These are phyloP conservation scores for Chiridota heheva DNA, from an alignment of 35 echinoderm and acorn worm species.

Conservation along the genomic window DNA sequence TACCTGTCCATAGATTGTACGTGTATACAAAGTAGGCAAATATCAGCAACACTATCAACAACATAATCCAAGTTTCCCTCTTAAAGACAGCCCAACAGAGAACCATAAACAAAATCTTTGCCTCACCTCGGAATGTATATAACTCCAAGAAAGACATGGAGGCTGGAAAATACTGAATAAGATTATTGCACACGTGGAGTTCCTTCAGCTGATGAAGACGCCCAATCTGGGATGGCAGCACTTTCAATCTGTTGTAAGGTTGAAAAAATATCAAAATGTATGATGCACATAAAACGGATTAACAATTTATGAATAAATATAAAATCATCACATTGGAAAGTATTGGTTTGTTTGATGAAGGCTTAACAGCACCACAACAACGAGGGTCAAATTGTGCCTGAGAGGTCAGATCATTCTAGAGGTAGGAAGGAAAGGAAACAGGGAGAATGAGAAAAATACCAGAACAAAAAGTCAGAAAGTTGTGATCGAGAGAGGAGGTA, in stretches of 20 bases:
- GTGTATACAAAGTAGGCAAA: background rate
- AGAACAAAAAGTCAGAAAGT: too few relatives aligned
- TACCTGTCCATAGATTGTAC: background rate
- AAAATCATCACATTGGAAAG: too few relatives aligned
- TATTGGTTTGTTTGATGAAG: too few relatives aligned
- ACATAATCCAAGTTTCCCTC: too few relatives aligned
- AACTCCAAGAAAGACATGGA: conserved; percentile 90
- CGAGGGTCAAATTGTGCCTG: too few relatives aligned
- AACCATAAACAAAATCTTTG: background rate
- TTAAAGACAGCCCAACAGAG: background rate
- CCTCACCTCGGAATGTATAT: conserved; percentile 98
- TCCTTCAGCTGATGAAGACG: conserved; percentile 90
- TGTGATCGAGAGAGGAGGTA: too few relatives aligned
- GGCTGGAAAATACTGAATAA: conserved; percentile 87
- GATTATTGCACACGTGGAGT: conserved; percentile 95
- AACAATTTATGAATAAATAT: too few relatives aligned
- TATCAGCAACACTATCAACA: background rate
- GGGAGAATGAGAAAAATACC: too few relatives aligned
- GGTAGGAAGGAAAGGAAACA: too few relatives aligned
- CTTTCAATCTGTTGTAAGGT: conserved; percentile 61
- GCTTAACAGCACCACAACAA: too few relatives aligned
- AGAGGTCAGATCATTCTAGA: too few relatives aligned
- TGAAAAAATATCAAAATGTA: background rate
- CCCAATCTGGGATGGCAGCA: conserved; percentile 86
- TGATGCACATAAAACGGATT: background rate